These are phyloP conservation scores for Cybosia mesomella DNA, from an alignment of 2,888 invertebrate species.

Conservation along the genomic window DNA sequence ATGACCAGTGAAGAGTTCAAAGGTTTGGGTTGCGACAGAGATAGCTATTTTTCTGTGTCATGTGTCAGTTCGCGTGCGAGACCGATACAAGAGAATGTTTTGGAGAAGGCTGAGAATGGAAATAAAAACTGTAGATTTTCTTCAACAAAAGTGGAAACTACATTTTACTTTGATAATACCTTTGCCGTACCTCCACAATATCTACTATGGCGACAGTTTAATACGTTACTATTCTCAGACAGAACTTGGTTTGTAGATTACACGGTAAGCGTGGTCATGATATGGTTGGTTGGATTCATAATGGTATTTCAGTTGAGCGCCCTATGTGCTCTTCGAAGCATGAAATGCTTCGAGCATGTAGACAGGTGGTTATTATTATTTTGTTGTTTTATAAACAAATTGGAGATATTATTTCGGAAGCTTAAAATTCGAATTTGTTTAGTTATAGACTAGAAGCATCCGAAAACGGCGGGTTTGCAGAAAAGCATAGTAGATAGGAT, in stretches of 20 bases:
- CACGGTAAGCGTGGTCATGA: neutral
- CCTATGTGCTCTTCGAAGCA: neutral
- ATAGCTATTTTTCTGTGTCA: neutral
- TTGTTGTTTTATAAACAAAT: neutral
- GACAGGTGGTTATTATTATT: neutral
- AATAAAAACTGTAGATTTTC: neutral
- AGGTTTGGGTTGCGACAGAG: neutral
- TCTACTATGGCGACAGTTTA: neutral
- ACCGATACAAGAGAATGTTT: neutral
- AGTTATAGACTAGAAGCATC: neutral
- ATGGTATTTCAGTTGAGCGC: conserved; percentile 5
- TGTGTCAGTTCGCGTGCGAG: neutral
- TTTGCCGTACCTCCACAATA: neutral
- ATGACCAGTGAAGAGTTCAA: neutral
- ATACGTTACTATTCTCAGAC: neutral
- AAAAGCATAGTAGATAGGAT: neutral
- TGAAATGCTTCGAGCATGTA: neutral
- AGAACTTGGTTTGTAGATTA: neutral
- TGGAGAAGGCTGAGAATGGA: neutral
- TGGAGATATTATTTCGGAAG: neutral
- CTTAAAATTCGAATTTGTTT: neutral
- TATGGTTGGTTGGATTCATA: neutral
- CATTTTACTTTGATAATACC: neutral
- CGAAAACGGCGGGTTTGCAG: neutral
- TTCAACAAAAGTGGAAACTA: neutral